Percentiles rank a stretch among this genome's conserved stretches.
Conservation (phyloP, 92 coral and sea anemone genomes). For the Palythoa heliodiscus region DNA sequence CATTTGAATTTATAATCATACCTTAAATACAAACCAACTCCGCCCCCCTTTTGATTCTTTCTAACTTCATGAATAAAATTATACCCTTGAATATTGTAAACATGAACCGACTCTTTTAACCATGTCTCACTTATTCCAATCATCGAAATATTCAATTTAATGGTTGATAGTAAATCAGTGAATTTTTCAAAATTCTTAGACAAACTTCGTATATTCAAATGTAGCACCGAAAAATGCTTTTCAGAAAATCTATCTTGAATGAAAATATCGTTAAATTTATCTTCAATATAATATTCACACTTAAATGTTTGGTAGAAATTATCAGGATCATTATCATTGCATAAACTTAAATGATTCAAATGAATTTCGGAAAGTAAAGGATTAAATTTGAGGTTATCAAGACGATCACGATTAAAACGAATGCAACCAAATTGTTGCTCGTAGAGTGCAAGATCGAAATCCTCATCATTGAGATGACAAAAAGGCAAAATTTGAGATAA, state of each 20-base stretch:
- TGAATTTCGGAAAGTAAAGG: constrained; percentile 36
- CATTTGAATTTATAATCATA: constrained; percentile 31
- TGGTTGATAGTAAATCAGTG: constrained; percentile 15
- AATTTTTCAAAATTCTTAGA: constrained; percentile 20
- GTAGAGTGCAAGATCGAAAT: constrained; percentile 9
- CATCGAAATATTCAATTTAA: constrained; percentile 34
- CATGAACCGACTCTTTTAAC: not conserved
- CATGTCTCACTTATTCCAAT: constrained; percentile 34
- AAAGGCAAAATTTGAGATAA: constrained; percentile 1
- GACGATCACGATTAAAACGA: constrained; percentile 33
- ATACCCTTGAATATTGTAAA: constrained; percentile 39
- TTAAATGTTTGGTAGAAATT: constrained; percentile 1
- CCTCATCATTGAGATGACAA: constrained; percentile 38
- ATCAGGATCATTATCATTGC: constrained; percentile 38
- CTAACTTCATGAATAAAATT: constrained; percentile 48
- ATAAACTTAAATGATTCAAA: not conserved
- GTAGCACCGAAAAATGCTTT: not conserved
- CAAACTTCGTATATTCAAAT: constrained; percentile 1
- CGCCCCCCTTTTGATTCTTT: constrained; percentile 41
- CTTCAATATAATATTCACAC: not conserved
- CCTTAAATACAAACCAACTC: constrained; percentile 30
- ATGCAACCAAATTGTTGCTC: not conserved
- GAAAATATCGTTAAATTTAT: too few species aligned
- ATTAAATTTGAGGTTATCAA: constrained; percentile 37
- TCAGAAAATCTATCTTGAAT: not conserved